These are phyloP conservation scores for Phymanthus crucifer DNA, from an alignment of 92 coral and sea anemone genomes.

Conservation along the genomic window DNA sequence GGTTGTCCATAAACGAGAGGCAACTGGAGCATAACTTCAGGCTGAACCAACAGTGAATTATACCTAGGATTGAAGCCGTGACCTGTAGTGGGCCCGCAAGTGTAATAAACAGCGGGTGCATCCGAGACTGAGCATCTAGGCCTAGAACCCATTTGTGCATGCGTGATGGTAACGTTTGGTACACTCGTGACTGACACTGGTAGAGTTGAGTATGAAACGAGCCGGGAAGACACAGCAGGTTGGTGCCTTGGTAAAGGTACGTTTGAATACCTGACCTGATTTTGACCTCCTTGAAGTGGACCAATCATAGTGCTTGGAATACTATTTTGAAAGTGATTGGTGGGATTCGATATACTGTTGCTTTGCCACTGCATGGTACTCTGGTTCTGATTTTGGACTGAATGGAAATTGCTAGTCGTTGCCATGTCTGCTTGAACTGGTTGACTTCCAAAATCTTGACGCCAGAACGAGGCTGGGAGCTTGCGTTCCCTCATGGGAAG, in stretches of 20 bases:
- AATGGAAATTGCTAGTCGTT: not conserved
- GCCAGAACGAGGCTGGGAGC: conserved; percentile 70
- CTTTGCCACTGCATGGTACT: not conserved
- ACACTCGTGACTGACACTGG: conserved; percentile 38
- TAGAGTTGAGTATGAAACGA: conserved; percentile 35
- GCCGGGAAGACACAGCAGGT: conserved; percentile 10
- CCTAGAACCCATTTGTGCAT: conserved; percentile 35
- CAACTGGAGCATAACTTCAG: conserved; percentile 56
- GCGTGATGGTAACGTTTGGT: conserved; percentile 28
- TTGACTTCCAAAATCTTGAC: conserved; percentile 18
- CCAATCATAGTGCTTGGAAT: conserved; percentile 8
- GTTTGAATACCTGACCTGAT: not conserved
- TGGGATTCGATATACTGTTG: conserved; percentile 11
- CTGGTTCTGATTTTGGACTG: not conserved
- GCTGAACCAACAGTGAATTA: conserved; percentile 57
- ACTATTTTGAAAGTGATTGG: not conserved
- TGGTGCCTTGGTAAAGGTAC: not conserved
- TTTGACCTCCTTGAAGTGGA: not conserved
- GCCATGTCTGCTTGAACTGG: not conserved
- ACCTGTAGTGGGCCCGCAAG: conserved; percentile 36
- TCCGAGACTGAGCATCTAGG: conserved; percentile 19
- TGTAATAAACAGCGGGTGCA: conserved; percentile 18
- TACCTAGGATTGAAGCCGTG: conserved; percentile 60
- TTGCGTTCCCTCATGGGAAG: conserved; percentile 66
- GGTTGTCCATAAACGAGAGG: conserved; percentile 62